Conservation (phyloP, 2,888 invertebrate genomes). For the Rutpela maculata region DNA sequence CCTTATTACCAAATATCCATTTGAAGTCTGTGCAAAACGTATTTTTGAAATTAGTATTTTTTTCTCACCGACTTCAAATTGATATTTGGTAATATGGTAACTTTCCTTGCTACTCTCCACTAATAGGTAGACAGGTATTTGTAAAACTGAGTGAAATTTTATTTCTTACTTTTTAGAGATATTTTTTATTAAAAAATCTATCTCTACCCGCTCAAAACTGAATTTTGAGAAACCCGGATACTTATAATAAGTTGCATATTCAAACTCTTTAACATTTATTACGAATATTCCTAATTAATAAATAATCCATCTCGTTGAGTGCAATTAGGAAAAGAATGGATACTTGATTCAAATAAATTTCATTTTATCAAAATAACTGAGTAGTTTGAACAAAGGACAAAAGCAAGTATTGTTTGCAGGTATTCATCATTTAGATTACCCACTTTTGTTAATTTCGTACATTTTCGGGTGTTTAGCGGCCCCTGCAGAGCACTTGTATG, state of each 20-base stretch:
- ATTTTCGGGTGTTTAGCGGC: constrained; percentile 55
- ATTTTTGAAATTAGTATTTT: too few species aligned
- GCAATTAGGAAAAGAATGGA: constrained; percentile 23
- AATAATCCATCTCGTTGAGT: constrained; percentile 1
- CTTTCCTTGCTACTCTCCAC: too few species aligned
- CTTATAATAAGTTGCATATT: background rate
- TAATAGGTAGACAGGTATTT: too few species aligned
- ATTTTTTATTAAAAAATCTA: too few species aligned
- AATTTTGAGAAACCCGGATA: too few species aligned
- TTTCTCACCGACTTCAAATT: too few species aligned
- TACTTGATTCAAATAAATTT: constrained; percentile 32
- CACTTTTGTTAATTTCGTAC: constrained; percentile 44
- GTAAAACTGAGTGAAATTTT: too few species aligned
- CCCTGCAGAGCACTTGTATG: constrained; percentile 52
- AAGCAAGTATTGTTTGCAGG: constrained; percentile 41
- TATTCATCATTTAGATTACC: constrained; percentile 42
- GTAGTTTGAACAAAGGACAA: constrained; percentile 42
- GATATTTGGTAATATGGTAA: too few species aligned
- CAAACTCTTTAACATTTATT: background rate
- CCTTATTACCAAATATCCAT: too few species aligned
- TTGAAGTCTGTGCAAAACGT: too few species aligned
- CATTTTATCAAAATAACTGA: constrained; percentile 41
- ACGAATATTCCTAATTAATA: background rate
- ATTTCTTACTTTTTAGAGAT: too few species aligned
- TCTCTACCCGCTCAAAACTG: too few species aligned